These are phyloP conservation scores for Orthosia gothica DNA, from an alignment of 2,888 invertebrate species.

Conservation along the genomic window DNA sequence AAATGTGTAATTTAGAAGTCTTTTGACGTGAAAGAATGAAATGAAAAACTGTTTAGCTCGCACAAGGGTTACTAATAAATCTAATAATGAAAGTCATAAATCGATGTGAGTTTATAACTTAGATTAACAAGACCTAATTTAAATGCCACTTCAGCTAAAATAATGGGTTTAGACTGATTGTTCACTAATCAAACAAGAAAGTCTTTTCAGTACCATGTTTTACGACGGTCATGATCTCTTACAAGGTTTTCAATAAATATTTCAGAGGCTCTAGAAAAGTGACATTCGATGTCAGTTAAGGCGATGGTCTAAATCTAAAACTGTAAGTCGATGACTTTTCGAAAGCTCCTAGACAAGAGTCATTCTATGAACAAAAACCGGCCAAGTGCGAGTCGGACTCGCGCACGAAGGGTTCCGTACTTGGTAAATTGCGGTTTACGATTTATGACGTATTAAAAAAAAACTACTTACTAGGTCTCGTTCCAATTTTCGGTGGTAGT, in stretches of 20 bases:
- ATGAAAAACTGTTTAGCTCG: background rate
- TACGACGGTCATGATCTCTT: background rate
- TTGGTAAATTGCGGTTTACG: too few species aligned
- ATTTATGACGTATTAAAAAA: too few species aligned
- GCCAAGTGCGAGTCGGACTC: too few species aligned
- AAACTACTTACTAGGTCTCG: too few species aligned
- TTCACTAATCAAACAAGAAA: background rate
- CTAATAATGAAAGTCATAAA: constrained; percentile 6
- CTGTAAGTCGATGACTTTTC: too few species aligned
- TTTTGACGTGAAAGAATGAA: constrained; percentile 21
- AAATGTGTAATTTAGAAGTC: constrained; percentile 23
- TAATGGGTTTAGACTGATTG: background rate
- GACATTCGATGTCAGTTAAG: too few species aligned
- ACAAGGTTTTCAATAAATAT: background rate
- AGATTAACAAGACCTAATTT: background rate
- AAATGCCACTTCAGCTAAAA: background rate
- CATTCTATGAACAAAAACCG: too few species aligned
- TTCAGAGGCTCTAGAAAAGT: too few species aligned
- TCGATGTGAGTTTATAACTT: background rate
- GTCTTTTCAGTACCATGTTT: background rate
- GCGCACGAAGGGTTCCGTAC: too few species aligned
- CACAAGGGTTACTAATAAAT: constrained; percentile 1
- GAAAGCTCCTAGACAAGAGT: too few species aligned
- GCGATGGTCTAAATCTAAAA: too few species aligned
- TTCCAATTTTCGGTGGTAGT: too few species aligned